Conservation (phyloP, 2,113 vertebrate genomes). For the Ceuthmochares aereus region DNA sequence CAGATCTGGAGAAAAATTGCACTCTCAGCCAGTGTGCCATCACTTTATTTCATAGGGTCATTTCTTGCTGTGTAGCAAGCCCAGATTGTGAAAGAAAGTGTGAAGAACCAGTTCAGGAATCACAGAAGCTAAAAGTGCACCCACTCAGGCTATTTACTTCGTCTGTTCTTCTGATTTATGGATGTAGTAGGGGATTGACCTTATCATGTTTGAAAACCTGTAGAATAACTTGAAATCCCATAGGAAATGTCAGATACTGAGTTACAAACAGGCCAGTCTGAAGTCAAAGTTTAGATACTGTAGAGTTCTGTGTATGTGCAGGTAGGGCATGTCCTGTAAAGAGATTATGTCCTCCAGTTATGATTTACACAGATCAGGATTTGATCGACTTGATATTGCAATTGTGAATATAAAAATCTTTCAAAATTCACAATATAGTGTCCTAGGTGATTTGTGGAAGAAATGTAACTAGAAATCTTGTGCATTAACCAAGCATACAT, state of each 20-base stretch:
- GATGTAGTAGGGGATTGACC: not conserved
- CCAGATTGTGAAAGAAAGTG: not conserved
- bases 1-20: not conserved
- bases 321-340: not conserved
- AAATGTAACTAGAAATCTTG: not conserved
- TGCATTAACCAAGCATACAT: not conserved
- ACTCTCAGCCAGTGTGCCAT: rapidly evolving
- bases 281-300: not conserved
- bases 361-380: not conserved
- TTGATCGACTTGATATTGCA: not conserved
- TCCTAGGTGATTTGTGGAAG: not conserved
- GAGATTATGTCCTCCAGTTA: not conserved
- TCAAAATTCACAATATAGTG: not conserved
- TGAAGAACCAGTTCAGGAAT: not conserved
- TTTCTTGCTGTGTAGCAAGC: not conserved
- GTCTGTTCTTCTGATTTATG: not conserved
- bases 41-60: not conserved
- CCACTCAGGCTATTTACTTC: not conserved
- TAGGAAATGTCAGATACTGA: not conserved
- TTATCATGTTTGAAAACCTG: not conserved
- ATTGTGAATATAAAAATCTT: not conserved
- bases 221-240: not conserved
- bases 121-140: not conserved
- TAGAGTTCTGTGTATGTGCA: not conserved
- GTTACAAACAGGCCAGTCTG: not conserved